phyloP scores from a whole-genome alignment of 2,113 vertebrate genomes.

The Macrotis lagotis region DNA sequence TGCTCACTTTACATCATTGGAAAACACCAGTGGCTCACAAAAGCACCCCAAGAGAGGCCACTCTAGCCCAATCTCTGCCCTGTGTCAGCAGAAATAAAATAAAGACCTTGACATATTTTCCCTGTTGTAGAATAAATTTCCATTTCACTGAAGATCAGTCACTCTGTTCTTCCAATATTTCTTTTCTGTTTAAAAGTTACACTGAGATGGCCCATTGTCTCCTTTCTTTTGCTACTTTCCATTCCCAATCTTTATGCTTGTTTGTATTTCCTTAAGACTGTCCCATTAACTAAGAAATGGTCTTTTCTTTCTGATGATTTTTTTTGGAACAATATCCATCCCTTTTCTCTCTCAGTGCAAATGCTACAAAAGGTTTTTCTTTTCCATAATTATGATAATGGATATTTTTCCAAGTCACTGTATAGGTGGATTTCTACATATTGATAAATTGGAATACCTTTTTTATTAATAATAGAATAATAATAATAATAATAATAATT shows the following conservation, averaged over 20 bases:
- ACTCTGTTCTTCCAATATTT: background rate
- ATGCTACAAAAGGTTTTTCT: background rate
- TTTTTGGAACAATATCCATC: background rate
- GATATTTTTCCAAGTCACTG: background rate
- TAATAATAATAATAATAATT: background rate
- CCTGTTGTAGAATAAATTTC: background rate
- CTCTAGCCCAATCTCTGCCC: background rate
- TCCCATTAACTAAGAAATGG: background rate
- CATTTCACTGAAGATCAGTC: constrained; percentile 4
- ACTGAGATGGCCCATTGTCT: background rate
- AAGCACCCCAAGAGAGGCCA: background rate
- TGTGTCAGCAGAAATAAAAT: background rate
- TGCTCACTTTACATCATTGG: background rate
- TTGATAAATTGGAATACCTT: constrained; percentile 46
- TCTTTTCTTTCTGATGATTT: background rate
- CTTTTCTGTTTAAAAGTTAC: constrained; percentile 1
- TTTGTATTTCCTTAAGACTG: background rate
- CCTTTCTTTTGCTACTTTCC: background rate
- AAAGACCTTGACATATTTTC: background rate
- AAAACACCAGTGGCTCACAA: too few species aligned
- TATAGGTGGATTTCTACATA: constrained; percentile 6
- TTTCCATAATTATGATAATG: background rate
- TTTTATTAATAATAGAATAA: background rate
- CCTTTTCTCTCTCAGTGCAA: background rate
- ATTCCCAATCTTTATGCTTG: background rate